A percentile compares a stretch with the other conserved stretches of the same genome.
Conservation (phyloP, 2,888 invertebrate genomes). For the Pammene fasciana region DNA sequence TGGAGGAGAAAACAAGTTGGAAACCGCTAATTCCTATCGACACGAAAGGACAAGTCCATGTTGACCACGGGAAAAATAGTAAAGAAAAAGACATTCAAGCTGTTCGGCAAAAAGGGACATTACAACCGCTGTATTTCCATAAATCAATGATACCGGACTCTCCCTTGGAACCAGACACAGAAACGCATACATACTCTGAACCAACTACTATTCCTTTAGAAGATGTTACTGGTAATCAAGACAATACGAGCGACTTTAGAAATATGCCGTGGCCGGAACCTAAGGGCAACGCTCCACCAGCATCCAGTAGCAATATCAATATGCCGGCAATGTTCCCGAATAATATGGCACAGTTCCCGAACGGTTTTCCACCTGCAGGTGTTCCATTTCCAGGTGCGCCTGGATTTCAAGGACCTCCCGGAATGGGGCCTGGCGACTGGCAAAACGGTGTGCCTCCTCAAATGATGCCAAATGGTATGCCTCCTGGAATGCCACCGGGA, state of each 20-base stretch:
- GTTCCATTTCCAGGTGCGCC: conserved; percentile 71
- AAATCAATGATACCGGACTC: conserved; percentile 93
- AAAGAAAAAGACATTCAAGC: conserved; percentile 94
- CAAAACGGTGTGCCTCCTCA: conserved; percentile 69
- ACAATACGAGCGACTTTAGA: conserved; percentile 90
- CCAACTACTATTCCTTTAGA: conserved; percentile 94
- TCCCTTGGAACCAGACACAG: conserved; percentile 93
- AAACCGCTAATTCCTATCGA: conserved; percentile 87
- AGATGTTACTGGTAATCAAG: conserved; percentile 92
- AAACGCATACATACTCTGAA: conserved; percentile 89
- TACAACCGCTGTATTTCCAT: conserved; percentile 92
- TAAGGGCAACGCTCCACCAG: conserved; percentile 84
- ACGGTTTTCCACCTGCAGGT: conserved; percentile 70
- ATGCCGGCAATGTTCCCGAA: conserved; percentile 77
- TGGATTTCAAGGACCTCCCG: conserved; percentile 70
- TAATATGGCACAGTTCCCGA: conserved; percentile 74
- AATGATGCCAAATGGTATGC: conserved; percentile 68
- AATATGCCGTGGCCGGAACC: conserved; percentile 93
- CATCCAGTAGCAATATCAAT: conserved; percentile 56
- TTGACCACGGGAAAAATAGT: conserved; percentile 89
- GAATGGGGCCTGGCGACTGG: conserved; percentile 71
- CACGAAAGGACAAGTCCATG: conserved; percentile 85
- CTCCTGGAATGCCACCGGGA: conserved; percentile 62
- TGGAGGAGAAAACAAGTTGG: conserved; percentile 93
- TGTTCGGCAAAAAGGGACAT: conserved; percentile 91